Evolutionary conservation across 2,888 invertebrate species (phyloP), one percentile per base, ranked within the genome.

Genomic region (Odontocolon sp.): DNA sequence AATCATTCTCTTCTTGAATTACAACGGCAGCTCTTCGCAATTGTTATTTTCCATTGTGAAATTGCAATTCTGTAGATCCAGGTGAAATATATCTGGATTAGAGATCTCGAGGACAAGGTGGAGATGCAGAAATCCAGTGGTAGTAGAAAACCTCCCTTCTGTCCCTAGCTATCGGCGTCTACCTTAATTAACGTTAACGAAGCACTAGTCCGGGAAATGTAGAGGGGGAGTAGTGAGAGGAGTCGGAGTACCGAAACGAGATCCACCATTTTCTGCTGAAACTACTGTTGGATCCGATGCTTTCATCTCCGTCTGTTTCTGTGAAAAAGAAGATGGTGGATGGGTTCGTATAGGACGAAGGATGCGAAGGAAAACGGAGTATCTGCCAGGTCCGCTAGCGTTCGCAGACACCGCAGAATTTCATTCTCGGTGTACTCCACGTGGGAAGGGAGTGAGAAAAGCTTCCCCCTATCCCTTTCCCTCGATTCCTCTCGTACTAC

Each of bases 161-260:
- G 38, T 26, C 9, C 38, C 18, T 31, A 52, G 40, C 14, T 52
- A 74, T 74, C 77, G 78, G 73, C 71, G 70, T 82, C 81, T 81
- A 77, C 80, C 77, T 83, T 85, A 85, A 86, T 86, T 86, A 85
- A 83, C 83, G 83, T 85, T 85, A 86, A 86, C 85, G 83, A 86
- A 85, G 79, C 80, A 77, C 80, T n/a, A n/a, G n/a, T n/a, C n/a
- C 50, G 21, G 38, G 56, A 38, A 56, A 72, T 28, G 42, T 38
- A 40, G 56, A 6, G 68, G 63, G 42, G 42, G 42, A 59, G 52
- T 26, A 63, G 59, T 59, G 16, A 14, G n/a, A 9, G 26, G n/a
- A 40, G n/a, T n/a, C n/a, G n/a, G n/a, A n/a, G n/a, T 66, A 56
- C 18, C 31, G 9, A 33, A 69, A 26, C 38, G 40, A 61, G 31